Evolutionary conservation across 2,113 vertebrate species (phyloP).

Genomic region (Pelmatolapia mariae): DNA sequence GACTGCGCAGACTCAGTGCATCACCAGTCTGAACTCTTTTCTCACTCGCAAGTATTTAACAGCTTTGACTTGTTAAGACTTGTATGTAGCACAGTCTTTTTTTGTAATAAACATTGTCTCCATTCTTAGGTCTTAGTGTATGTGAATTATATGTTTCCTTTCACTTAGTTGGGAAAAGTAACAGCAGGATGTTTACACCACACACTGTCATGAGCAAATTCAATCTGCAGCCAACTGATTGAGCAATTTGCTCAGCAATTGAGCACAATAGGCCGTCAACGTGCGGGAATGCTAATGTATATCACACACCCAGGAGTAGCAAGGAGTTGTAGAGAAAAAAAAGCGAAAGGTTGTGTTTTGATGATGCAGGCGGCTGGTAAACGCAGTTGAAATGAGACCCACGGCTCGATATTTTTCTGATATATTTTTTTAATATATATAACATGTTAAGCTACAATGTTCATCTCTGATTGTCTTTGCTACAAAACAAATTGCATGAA

Average conservation of each 20-base stretch:
- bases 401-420: not conserved
- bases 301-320: not conserved
- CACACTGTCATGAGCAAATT: conserved; percentile 54
- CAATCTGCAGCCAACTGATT: conserved; percentile 59
- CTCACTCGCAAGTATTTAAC: not conserved
- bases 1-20: not conserved
- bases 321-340: not conserved
- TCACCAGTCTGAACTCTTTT: not conserved
- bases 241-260: conserved; percentile 61
- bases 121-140: not conserved
- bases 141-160: conserved; percentile 1
- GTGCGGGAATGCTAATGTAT: conserved; percentile 47
- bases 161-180: conserved; percentile 21
- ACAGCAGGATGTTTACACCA: conserved; percentile 55
- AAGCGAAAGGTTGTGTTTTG: not conserved
- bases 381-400: not conserved
- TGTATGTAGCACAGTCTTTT: not conserved
- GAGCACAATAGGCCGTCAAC: conserved; percentile 49
- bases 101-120: not conserved
- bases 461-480: not conserved
- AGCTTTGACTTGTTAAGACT: not conserved
- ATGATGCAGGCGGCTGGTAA: not conserved
- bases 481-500: not conserved
- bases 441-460: not conserved
- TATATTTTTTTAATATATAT: not conserved